phyloP scores from a whole-genome alignment of 2,113 vertebrate species.

The Arizona elegans region DNA sequence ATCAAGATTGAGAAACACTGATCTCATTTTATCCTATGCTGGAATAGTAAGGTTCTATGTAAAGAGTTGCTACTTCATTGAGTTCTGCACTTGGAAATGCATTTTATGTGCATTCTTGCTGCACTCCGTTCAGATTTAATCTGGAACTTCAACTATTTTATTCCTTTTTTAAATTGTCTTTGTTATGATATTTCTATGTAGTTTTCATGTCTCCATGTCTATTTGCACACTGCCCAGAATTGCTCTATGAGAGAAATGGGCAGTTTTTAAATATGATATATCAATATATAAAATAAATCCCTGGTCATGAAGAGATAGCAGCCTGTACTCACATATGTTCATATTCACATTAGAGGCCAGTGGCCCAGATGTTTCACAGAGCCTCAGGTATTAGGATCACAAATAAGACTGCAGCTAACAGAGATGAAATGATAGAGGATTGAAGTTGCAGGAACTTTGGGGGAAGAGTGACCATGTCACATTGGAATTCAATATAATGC shows the following conservation, averaged over 20 bases:
- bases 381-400: neutral
- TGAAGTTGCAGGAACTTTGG: neutral
- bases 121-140: neutral
- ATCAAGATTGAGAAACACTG: neutral
- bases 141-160: neutral
- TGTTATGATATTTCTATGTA: neutral
- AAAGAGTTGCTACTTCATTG: neutral
- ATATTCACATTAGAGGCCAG: neutral
- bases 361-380: neutral
- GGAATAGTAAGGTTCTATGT: neutral
- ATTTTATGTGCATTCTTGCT: neutral
- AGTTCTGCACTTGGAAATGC: neutral
- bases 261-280: neutral
- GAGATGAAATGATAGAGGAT: neutral
- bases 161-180: neutral
- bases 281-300: neutral
- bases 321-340: neutral
- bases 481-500: neutral
- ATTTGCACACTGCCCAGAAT: neutral
- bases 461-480: neutral
- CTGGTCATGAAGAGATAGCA: neutral
- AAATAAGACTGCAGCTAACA: neutral
- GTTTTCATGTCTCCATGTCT: neutral
- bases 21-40: neutral
- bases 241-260: neutral